Evolutionary conservation across 2,797 vertebrate genomes (phyloP), one percentile per base, ranked within the genome.

Genomic region (Ceyx erithaca): DNA sequence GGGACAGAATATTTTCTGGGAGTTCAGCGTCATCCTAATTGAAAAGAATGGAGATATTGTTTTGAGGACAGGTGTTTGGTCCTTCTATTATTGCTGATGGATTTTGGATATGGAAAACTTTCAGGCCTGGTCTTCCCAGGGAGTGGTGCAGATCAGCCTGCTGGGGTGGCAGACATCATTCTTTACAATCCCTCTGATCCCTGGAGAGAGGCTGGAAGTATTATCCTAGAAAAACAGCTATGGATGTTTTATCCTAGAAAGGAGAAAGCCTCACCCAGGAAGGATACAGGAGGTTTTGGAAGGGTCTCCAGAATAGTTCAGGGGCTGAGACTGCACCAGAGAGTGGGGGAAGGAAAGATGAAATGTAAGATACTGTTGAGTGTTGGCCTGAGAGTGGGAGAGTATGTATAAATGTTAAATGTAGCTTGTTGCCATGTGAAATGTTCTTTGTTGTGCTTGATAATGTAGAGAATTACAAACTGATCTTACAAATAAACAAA

Each of bases 161-260:
- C 26, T 55, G 30, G 13, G 15, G 23, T 21, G 66, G 16, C 54
- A 37, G 0, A 0, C 0, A 0, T 17, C 19, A 21, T 54, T 28
- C 20, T 49, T 14, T 49, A 0, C 48, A 6, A 5, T 49, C 14
- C 30, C 37, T 0, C 1, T 51, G 33, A 63, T 54, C 9, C 35
- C 14, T 77, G n/a, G 31, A 59, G 80, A 46, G 40, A 30, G 20
- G 12, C 14, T 84, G 17, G 20, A 21, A 67, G 12, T 67, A 16
- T 28, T 70, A 49, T 31, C 14, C 46, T 35, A 33, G 2, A 40
- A 25, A 22, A 45, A 25, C 21, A 73, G 18, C 21, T 28, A 23
- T 10, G 8, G 30, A 20, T 9, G 4, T 51, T 79, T 82, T 41
- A 26, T 72, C 69, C 37, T 71, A 46, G 41, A 51, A 75, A 63